Evolutionary conservation across 64 coral and sea anemone genomes (phyloP), one percentile per base, ranked within the genome.

Genomic region (Pachyseris speciosa): DNA sequence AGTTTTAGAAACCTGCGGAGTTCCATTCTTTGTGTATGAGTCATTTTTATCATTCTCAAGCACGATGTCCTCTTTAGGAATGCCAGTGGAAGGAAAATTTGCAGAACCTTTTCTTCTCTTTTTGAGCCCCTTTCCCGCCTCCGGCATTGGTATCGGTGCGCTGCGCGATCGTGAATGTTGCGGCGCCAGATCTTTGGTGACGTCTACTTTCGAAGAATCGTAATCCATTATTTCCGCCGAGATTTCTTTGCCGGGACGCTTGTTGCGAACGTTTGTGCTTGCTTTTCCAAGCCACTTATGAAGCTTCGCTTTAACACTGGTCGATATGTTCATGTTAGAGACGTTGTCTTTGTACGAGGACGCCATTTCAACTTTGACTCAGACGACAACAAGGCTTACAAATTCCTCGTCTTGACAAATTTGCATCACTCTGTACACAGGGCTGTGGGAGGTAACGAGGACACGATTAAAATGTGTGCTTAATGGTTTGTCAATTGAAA

Each of bases 211-310:
- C 11, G 4, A 25, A 25, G 32, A 36, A 13, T 71, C 32, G 53
- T 30, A 81, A 26, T 81, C 34, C 77, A 8, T 58, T n/a, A 61
- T 81, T 81, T 81, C 77, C 77, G 77, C 53, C n/a, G 53, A 38
- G 19, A 22, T 40, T 60, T 81, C 77, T 81, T 40, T 34, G 8
- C 29, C 77, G 34, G 31, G 2, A 24, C 52, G 77, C 20, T 81
- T 81, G 31, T 81, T 53, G 51, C 77, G 77, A 60, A 81, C 77
- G 31, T 58, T 81, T 25, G 53, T 39, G 55, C 36, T 81, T 0
- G 77, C 77, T 19, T 61, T 81, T 40, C 77, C 77, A 57, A 81
- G 60, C 77, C 77, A 81, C 63, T 81, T 81, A n/a, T 81, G 77
- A 37, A 81, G 77, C 77, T 81, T 81, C 26, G 77, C 77, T 58